These are phyloP conservation scores for Sitta europaea DNA, from an alignment of 2,113 vertebrate genomes.

Conservation along the genomic window DNA sequence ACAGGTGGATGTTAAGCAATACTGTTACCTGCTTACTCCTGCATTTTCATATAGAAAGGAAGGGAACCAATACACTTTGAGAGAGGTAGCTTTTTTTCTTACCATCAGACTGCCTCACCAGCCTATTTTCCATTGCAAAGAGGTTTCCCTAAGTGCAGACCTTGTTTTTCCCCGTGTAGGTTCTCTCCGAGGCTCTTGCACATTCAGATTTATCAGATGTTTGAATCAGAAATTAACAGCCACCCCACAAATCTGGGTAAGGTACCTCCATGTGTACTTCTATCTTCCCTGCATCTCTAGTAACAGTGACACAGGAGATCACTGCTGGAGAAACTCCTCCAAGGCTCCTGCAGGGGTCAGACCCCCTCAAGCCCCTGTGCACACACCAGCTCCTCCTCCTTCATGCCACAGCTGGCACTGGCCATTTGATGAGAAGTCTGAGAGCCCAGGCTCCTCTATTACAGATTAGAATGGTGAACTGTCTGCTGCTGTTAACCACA, in stretches of 20 bases:
- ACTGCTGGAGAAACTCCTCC: background rate
- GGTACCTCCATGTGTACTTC: background rate
- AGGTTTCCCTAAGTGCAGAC: background rate
- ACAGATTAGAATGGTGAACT: background rate
- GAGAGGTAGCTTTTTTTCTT: background rate
- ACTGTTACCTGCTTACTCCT: background rate
- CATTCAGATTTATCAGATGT: background rate
- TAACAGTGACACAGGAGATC: background rate
- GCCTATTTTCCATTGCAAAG: slow-evolving; percentile 44
- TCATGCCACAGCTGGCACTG: background rate
- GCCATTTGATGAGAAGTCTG: background rate
- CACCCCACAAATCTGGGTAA: background rate
- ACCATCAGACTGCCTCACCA: background rate
- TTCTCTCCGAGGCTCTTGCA: background rate
- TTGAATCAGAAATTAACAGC: background rate
- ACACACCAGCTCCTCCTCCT: background rate
- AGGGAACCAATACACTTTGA: background rate
- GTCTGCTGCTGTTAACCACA: background rate
- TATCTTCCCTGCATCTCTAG: background rate
- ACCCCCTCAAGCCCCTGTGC: background rate
- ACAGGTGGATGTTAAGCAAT: background rate
- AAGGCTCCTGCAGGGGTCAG: background rate
- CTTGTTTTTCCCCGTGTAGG: background rate
- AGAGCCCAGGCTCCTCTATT: background rate
- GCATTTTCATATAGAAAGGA: slow-evolving; percentile 4